Evolutionary conservation across 92 coral and sea anemone genomes (phyloP), one percentile per base, ranked within the genome.

Genomic region (Heliopora coerulea): DNA sequence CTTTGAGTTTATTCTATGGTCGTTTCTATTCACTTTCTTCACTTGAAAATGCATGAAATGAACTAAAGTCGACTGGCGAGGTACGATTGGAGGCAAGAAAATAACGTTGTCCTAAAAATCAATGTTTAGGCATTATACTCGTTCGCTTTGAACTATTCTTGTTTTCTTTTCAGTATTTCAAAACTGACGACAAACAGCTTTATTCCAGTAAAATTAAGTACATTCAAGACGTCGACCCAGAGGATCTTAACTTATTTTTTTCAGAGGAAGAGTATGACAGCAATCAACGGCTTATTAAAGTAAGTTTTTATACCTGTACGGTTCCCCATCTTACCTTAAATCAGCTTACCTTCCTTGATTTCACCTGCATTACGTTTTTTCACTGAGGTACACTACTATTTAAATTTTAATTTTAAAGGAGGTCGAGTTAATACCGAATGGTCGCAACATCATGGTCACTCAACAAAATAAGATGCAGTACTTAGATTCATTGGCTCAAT

Each of bases 181-280:
- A 90, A 68, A 92, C 89, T 17, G 97, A 92, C 67, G 97, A 92
- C 81, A 92, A 92, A 49, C 89, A 92, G 26, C 75, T 89, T 27
- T 92, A 87, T 65, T 80, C 96, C 5, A 92, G 96, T 68, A 92
- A 92, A 78, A 87, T 92, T 61, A 73, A 89, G 72, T 92, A 87
- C 84, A 87, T 92, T 30, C 84, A 87, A 78, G 96, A 92, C 33
- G 87, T 79, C 4, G 93, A 92, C 78, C 97, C 97, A 12, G 93
- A 81, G 80, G 97, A 92, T 85, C 78, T 92, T 77, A 88, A 78
- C 15, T 28, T 92, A 42, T 78, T 75, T 83, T 92, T 92, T 75
- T 82, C 80, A 15, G 97, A 92, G 44, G 96, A 92, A 58, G 91
- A 83, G 64, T 92, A 81, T 82, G 80, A 73, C 37, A 54, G 58